Conservation (phyloP, 2,797 vertebrate genomes). For the Carapus acus region DNA sequence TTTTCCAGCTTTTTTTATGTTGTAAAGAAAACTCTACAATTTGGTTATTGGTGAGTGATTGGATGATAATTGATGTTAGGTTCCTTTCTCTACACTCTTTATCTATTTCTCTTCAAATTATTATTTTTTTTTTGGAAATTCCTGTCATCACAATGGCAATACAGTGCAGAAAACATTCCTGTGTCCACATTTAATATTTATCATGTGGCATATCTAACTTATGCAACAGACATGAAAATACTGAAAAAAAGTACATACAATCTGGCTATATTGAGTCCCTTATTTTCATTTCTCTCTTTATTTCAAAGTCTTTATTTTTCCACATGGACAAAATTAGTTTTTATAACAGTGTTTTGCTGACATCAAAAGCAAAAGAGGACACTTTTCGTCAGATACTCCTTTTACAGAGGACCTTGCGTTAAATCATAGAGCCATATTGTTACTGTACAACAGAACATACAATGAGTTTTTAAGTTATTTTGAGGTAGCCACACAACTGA, state of each 20-base stretch:
- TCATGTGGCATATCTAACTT: too few relatives aligned
- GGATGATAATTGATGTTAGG: too few relatives aligned
- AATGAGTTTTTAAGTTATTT: slow-evolving; percentile 39
- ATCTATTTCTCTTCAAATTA: too few relatives aligned
- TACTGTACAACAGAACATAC: slow-evolving; percentile 52
- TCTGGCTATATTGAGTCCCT: slow-evolving; percentile 4
- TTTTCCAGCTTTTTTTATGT: too few relatives aligned
- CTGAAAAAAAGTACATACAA: not conserved
- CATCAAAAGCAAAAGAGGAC: slow-evolving; percentile 43
- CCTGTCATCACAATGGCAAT: too few relatives aligned
- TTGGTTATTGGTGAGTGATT: too few relatives aligned
- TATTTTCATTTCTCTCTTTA: slow-evolving; percentile 49
- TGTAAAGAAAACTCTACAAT: too few relatives aligned
- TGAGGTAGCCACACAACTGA: slow-evolving; percentile 68
- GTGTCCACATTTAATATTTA: too few relatives aligned
- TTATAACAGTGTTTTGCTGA: slow-evolving; percentile 53
- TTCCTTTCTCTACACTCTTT: too few relatives aligned
- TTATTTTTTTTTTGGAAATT: too few relatives aligned
- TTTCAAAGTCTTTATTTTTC: slow-evolving; percentile 54
- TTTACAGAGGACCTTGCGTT: slow-evolving; percentile 42
- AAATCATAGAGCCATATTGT: slow-evolving; percentile 49
- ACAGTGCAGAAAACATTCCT: not conserved
- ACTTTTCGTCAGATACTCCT: slow-evolving; percentile 36
- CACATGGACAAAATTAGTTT: slow-evolving; percentile 50
- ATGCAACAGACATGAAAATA: too few relatives aligned